Evolutionary conservation across 2,113 vertebrate species (phyloP).

Genomic region (Macrotis lagotis): DNA sequence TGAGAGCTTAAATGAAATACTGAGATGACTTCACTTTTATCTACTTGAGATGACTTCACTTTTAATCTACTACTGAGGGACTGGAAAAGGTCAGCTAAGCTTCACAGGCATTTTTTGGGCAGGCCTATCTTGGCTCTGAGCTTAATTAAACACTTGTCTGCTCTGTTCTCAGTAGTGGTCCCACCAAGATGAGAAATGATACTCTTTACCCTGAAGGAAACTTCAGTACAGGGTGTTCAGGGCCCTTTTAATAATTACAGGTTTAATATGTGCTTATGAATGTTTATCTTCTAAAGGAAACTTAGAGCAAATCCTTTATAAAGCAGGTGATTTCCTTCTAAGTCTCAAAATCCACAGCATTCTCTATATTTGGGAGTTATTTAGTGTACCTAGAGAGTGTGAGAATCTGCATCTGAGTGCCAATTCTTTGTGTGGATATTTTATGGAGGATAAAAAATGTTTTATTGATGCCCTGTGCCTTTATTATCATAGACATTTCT

Average conservation of each 20-base stretch:
- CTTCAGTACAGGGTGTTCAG: not conserved
- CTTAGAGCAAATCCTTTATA: conserved; percentile 21
- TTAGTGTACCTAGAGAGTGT: not conserved
- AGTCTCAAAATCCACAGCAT: not conserved
- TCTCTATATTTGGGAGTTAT: not conserved
- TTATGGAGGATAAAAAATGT: not conserved
- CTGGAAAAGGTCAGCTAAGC: not conserved
- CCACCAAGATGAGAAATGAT: not conserved
- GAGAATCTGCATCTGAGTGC: not conserved
- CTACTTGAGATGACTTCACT: not conserved
- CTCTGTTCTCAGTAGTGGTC: not conserved
- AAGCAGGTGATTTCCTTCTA: conserved; percentile 28
- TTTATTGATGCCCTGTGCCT: not conserved
- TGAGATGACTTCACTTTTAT: not conserved
- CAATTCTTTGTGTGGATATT: not conserved
- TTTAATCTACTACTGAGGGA: not conserved
- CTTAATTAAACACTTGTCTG: not conserved
- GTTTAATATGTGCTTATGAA: conserved; percentile 39
- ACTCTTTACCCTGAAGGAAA: not conserved
- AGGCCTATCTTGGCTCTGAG: not conserved
- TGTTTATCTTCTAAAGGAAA: conserved; percentile 34
- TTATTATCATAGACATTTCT: not conserved
- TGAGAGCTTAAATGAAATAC: not conserved
- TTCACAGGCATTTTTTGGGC: not conserved
- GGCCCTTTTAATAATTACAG: not conserved